These are phyloP conservation scores for Labeo rohita DNA, from an alignment of 2,113 vertebrate genomes.

Conservation along the genomic window DNA sequence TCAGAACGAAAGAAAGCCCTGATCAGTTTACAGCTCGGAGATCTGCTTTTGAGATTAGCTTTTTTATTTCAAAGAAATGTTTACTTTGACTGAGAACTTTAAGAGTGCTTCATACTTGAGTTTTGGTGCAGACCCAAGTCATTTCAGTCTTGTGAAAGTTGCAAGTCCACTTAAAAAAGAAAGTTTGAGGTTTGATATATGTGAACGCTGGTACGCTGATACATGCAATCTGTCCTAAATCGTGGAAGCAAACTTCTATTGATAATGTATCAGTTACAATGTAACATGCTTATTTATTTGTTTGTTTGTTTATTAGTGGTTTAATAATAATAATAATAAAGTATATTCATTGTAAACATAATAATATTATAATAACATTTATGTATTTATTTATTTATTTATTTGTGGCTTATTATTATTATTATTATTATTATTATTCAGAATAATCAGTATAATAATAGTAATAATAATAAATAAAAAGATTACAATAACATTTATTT, in stretches of 20 bases:
- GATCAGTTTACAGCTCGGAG: conserved; percentile 14
- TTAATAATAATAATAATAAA: too few species aligned
- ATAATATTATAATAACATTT: too few species aligned
- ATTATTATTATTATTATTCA: too few species aligned
- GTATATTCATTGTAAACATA: too few species aligned
- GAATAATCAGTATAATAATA: too few species aligned
- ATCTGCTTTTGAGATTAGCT: conserved; percentile 30
- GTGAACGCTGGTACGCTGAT: neutral
- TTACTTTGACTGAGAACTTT: neutral
- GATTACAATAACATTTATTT: too few species aligned
- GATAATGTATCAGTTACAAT: neutral
- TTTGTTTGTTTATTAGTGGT: too few species aligned
- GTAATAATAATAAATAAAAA: too few species aligned
- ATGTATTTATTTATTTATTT: too few species aligned
- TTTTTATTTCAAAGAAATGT: conserved; percentile 23
- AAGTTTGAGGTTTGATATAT: neutral
- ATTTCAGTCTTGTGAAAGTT: neutral
- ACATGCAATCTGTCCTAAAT: neutral
- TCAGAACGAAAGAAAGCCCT: conserved; percentile 9
- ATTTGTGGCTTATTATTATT: too few species aligned
- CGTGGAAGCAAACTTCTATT: neutral
- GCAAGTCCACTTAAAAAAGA: neutral
- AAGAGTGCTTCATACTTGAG: conserved; percentile 6
- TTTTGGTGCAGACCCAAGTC: neutral
- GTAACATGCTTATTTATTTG: neutral